Evolutionary conservation across 2,113 vertebrate species (phyloP), one percentile per base, ranked within the genome.

Genomic region (Clarias gariepinus): DNA sequence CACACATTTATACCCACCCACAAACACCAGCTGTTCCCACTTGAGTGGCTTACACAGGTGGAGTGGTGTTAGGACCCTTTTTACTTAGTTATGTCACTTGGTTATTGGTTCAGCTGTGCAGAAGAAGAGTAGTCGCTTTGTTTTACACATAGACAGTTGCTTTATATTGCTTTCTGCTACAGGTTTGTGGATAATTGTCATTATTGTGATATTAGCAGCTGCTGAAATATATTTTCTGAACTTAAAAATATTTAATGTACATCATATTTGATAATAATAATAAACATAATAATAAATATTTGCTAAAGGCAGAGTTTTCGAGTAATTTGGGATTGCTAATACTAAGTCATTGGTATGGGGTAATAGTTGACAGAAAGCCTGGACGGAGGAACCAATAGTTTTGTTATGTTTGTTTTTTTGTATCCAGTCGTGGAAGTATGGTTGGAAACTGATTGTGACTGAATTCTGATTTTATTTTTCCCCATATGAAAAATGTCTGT

Each of bases 11-110:
- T 68, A 58, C 82, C 53, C 0, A 57, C 33, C 71, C 55, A 15
- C 64, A 69, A 21, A 85, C 85, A 87, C 91, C 93, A 94, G 93
- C 93, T 94, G 94, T 91, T 92, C 86, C 85, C 71, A 84, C 79
- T 82, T 82, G 93, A 95, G 90, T 93, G 94, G 93, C 90, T 82
- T 58, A 88, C 91, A 88, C 95, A 95, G 94, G 95, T 95, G 94
- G 92, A 91, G 85, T 80, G 19, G 60, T 77, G 86, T 83, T 83
- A 77, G 69, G 58, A 58, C 13, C 68, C 47, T 64, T 74, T 60
- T 73, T 68, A 68, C 47, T 79, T 33, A 64, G 79, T 82, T 11
- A 53, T 71, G 78, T 41, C 52, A 47, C 78, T 85, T 74, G 83
- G 79, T 77, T 53, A 64, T 83, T 64, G 55, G 52, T 82, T 74